Percentiles rank a stretch among this genome's conserved stretches.
Conservation (phyloP, 2,797 vertebrate species). For the Argyrosomus regius region DNA sequence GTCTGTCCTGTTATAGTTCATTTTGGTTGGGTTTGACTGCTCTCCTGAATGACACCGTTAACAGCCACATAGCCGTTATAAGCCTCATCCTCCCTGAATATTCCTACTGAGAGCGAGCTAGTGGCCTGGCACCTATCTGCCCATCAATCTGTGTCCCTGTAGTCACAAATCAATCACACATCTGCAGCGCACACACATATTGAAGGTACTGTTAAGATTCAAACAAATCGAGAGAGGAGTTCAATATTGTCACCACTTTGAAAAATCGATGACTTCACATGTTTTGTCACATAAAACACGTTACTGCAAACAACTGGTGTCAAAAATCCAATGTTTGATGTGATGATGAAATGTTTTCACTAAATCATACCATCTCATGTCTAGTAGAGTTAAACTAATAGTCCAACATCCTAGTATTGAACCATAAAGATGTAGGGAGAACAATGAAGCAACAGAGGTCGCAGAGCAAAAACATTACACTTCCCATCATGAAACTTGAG, state of each 20-base stretch:
- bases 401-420: not conserved
- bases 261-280: conserved; percentile 32
- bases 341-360: conserved; percentile 11
- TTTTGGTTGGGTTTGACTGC: conserved; percentile 47
- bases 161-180: conserved; percentile 63
- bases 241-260: conserved; percentile 22
- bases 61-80: conserved; percentile 53
- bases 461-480: not conserved
- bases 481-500: not conserved
- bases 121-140: conserved; percentile 38
- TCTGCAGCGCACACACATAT: conserved; percentile 9
- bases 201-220: conserved; percentile 8
- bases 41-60: conserved; percentile 51
- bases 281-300: conserved; percentile 33
- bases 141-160: conserved; percentile 59
- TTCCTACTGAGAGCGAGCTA: conserved; percentile 33
- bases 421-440: not conserved
- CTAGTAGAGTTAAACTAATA: not conserved
- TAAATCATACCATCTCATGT: not conserved
- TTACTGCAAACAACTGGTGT: conserved; percentile 15
- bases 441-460: not conserved
- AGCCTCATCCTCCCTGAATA: conserved; percentile 34
- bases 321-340: conserved; percentile 10
- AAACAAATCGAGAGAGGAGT: conserved; percentile 29
- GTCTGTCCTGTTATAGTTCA: conserved; percentile 20